Evolutionary conservation across 64 coral and sea anemone genomes (phyloP).

Genomic region (Montipora capricornis): DNA sequence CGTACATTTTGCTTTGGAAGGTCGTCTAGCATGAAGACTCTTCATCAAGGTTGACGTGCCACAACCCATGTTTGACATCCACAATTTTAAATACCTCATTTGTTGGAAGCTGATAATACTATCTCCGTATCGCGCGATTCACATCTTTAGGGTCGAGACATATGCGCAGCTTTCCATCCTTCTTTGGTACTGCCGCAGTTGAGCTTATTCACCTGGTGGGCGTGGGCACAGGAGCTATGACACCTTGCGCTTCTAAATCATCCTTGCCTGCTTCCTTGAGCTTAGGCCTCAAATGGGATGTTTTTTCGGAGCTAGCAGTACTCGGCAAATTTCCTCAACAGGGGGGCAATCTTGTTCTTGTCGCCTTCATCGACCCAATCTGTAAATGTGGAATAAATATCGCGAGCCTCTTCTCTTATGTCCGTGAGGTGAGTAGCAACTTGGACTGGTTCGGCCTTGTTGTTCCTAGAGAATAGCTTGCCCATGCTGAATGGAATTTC

Average conservation of each 20-base stretch:
- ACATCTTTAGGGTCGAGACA: constrained; percentile 52
- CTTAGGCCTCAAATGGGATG: no score
- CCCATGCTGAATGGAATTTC: constrained; percentile 26
- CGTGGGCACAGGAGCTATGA: constrained; percentile 48
- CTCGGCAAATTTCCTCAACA: no score
- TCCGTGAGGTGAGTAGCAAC: constrained; percentile 22
- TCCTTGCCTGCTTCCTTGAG: neutral
- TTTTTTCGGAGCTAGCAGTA: no score
- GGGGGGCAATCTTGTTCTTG: no score
- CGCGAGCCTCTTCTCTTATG: constrained; percentile 37
- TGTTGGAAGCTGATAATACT: constrained; percentile 45
- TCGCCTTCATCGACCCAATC: neutral
- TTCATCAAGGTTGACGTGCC: constrained; percentile 30
- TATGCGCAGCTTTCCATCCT: constrained; percentile 3
- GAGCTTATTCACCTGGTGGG: constrained; percentile 68
- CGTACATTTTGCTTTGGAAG: neutral
- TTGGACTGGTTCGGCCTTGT: constrained; percentile 6
- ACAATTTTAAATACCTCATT: constrained; percentile 52
- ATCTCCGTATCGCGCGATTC: neutral
- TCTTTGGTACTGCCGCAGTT: constrained; percentile 40
- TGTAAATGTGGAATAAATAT: constrained; percentile 55
- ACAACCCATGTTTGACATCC: constrained; percentile 47
- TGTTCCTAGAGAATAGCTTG: constrained; percentile 44
- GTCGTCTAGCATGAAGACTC: constrained; percentile 48
- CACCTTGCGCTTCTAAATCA: constrained; percentile 26